Evolutionary conservation across 2,888 invertebrate genomes (phyloP), one percentile per base, ranked within the genome.

Genomic region (Sipha maydis): DNA sequence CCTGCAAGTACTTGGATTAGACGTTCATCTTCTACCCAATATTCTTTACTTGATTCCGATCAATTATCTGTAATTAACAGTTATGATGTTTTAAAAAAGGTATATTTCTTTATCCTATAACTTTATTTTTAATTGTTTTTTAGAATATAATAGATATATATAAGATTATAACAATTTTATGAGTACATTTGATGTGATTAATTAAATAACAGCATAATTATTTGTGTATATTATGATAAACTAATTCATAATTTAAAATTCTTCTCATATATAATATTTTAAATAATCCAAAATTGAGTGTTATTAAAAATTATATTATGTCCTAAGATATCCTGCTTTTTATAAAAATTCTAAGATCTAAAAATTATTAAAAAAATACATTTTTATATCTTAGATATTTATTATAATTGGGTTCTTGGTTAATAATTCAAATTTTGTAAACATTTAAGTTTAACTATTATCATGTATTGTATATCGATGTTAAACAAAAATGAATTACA

Each of bases 51-150:
- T 5, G 48, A 75, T 56, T 78, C 73, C 17, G 28, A 88, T 17
- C 17, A 54, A 61, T 41, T 56, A n/a, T 8, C 14, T n/a, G 9
- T 61, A 28, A 71, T 83, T 38, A 71, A 89, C 69, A 90, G 56
- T 34, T 67, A 71, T 41, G 38, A 61, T 48, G 61, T 90, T 77
- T 78, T 89, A 54, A 90, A 89, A 78, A 90, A 89, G 80, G 90
- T 90, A 90, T 34, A 38, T 73, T 48, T 31, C 28, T 80, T 82
- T 73, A 28, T 88, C 25, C 69, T 28, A 67, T 41, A 28, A 69
- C 19, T 76, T 69, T 48, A 19, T 41, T n/a, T 25, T n/a, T 75
- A 56, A 48, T 56, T 28, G 25, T 31, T 34, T 17, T 25, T 61
- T 61, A 61, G 21, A 25, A 25, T 7, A 25, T 25, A 9, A 61